phyloP scores from a whole-genome alignment of 1,140 invertebrate species.

The Aricia agestis region DNA sequence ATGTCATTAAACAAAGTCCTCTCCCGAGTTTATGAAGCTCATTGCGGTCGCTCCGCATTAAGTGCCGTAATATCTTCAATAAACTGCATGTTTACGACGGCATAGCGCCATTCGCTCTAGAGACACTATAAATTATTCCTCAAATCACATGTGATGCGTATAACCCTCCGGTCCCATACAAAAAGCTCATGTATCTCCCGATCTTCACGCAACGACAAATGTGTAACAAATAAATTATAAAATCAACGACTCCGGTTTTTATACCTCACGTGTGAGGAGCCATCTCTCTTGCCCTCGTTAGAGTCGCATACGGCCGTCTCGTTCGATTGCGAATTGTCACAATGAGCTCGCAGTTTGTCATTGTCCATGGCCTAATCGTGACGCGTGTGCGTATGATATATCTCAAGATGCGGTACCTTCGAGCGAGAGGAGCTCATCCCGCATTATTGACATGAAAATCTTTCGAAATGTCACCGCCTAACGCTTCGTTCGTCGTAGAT shows the following conservation, averaged over 20 bases:
- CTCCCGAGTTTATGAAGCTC: constrained; percentile 37
- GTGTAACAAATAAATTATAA: constrained; percentile 76
- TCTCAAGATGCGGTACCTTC: constrained; percentile 42
- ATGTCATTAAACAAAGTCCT: constrained; percentile 16
- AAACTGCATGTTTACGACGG: constrained; percentile 56
- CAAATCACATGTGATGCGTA: constrained; percentile 71
- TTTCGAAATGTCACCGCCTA: neutral
- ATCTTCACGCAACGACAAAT: constrained; percentile 76
- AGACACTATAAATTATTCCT: constrained; percentile 72
- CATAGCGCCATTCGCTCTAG: constrained; percentile 54
- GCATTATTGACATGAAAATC: constrained; percentile 30
- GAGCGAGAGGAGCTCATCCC: constrained; percentile 46
- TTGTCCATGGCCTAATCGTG: constrained; percentile 56
- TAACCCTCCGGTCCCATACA: constrained; percentile 63
- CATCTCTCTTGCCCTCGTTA: constrained; percentile 37
- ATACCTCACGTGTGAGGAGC: constrained; percentile 48
- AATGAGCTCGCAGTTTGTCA: constrained; percentile 58
- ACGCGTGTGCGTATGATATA: constrained; percentile 61
- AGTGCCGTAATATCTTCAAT: constrained; percentile 46
- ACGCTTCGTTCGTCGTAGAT: neutral
- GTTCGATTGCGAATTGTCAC: constrained; percentile 56
- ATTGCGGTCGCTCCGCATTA: constrained; percentile 43
- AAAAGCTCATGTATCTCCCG: constrained; percentile 71
- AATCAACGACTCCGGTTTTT: constrained; percentile 71
- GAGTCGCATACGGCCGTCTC: constrained; percentile 37